Conservation (phyloP, 2,888 invertebrate species). For the Yponomeuta cagnagella region DNA sequence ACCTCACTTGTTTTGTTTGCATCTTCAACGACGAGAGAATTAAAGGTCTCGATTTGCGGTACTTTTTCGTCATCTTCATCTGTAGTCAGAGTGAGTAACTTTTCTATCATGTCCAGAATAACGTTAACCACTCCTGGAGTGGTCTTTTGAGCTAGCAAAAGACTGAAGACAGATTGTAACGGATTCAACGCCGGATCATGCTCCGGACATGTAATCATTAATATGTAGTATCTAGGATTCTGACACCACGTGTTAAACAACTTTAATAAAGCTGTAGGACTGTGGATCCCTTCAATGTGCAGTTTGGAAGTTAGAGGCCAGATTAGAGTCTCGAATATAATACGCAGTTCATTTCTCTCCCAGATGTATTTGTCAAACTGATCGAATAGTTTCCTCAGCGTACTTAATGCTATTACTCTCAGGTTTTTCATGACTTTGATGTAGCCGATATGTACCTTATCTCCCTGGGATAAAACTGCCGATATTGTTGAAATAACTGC, state of each 20-base stretch:
- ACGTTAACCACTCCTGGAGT: constrained; percentile 79
- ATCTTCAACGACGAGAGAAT: constrained; percentile 36
- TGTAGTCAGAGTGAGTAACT: constrained; percentile 79
- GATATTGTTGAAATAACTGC: constrained; percentile 81
- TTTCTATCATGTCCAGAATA: constrained; percentile 85
- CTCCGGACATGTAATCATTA: constrained; percentile 78
- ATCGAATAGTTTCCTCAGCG: constrained; percentile 83
- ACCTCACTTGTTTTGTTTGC: constrained; percentile 19
- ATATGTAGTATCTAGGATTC: constrained; percentile 84
- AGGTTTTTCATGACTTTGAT: constrained; percentile 79
- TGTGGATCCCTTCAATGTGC: constrained; percentile 86
- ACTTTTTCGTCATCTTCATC: constrained; percentile 71
- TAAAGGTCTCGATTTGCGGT: constrained; percentile 53
- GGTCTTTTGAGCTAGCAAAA: constrained; percentile 82
- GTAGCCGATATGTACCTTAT: constrained; percentile 78
- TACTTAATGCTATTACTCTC: constrained; percentile 76
- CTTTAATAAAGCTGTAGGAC: constrained; percentile 87
- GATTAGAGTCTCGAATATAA: constrained; percentile 85
- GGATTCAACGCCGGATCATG: constrained; percentile 68
- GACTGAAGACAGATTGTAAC: constrained; percentile 80
- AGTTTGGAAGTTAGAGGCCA: constrained; percentile 88
- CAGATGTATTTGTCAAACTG: constrained; percentile 87
- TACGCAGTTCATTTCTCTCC: constrained; percentile 80
- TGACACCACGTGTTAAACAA: constrained; percentile 88
- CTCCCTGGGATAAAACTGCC: constrained; percentile 73